Evolutionary conservation across 2,113 vertebrate genomes (phyloP).

Genomic region (Origma solitaria): DNA sequence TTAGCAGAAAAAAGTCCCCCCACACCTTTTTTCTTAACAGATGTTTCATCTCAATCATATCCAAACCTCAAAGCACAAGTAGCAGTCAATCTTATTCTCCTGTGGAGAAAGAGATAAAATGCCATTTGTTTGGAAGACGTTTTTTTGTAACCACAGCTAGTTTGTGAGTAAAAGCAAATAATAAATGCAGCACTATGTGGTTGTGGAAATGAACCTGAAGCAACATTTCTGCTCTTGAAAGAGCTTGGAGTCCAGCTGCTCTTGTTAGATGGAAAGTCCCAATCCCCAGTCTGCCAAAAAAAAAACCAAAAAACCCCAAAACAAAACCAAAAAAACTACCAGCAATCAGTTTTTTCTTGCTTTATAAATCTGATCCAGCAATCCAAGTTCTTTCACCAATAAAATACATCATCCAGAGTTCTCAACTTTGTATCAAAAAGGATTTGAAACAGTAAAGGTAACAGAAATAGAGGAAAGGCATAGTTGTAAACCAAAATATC

Average conservation of each 20-base stretch:
- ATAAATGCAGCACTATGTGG: background rate
- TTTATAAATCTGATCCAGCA: constrained; percentile 1
- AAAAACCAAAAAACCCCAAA: background rate
- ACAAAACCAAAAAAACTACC: background rate
- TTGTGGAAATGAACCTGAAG: constrained; percentile 61
- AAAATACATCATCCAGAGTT: background rate
- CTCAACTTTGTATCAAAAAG: background rate
- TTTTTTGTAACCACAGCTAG: constrained; percentile 15
- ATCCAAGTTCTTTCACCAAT: background rate
- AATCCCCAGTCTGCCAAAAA: background rate
- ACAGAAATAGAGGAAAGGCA: background rate
- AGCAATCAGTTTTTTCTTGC: constrained; percentile 14
- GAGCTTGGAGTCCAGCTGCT: constrained; percentile 29
- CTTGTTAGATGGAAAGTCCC: constrained; percentile 31
- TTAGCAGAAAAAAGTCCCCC: constrained; percentile 46
- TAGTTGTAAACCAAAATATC: background rate
- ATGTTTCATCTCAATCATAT: constrained; percentile 67
- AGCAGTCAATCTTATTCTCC: constrained; percentile 61
- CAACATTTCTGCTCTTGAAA: constrained; percentile 51
- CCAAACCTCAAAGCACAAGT: constrained; percentile 58
- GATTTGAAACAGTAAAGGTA: background rate
- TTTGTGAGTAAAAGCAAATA: constrained; percentile 53
- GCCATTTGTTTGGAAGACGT: constrained; percentile 51
- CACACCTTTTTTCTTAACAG: constrained; percentile 43
- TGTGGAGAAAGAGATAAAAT: constrained; percentile 50